Evolutionary conservation across 2,888 invertebrate species (phyloP), one percentile per base, ranked within the genome.

Genomic region (Zonitis immaculata): DNA sequence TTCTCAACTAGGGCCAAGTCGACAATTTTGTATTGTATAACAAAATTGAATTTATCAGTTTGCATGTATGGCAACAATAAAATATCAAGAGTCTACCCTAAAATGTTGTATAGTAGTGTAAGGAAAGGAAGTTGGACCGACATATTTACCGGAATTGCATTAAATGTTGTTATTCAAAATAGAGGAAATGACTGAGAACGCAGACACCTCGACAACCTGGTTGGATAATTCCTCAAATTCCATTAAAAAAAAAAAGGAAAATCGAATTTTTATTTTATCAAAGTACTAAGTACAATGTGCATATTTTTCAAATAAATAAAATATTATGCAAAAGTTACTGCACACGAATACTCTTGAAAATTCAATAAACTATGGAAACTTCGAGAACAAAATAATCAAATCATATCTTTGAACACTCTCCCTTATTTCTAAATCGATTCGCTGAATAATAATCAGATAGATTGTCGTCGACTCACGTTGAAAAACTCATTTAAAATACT

Each of bases 401-500:
- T 56, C 56, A 56, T 56, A 56, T 52, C 56, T 53, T 26, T 47
- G 53, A 51, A 55, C 49, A 52, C 57, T 57, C 44, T 45, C 47
- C 42, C 47, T 14, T 7, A 7, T 14, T 14, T 32, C 30, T 2
- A 14, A 53, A 53, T 49, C 59, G n/a, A 59, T 54, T 49, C 43
- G 46, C 32, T 54, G 59, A 59, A 59, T 59, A 55, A 59, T 59
- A 54, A 51, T 52, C 47, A 44, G 48, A 26, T 43, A 45, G 45
- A 48, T 48, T 14, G 32, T 14, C 8, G 56, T 60, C 50, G 52
- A 32, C 14, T 45, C 46, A 64, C 62, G 60, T 64, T 63, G 58
- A 58, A 55, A 58, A 62, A 64, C 61, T 63, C 58, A 61, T 63
- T 65, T 63, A 64, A 63, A 61, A 66, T 57, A 62, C 63, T 64